These are phyloP conservation scores for Ganaspis sp. DNA, from an alignment of 1,140 invertebrate species.

Conservation along the genomic window DNA sequence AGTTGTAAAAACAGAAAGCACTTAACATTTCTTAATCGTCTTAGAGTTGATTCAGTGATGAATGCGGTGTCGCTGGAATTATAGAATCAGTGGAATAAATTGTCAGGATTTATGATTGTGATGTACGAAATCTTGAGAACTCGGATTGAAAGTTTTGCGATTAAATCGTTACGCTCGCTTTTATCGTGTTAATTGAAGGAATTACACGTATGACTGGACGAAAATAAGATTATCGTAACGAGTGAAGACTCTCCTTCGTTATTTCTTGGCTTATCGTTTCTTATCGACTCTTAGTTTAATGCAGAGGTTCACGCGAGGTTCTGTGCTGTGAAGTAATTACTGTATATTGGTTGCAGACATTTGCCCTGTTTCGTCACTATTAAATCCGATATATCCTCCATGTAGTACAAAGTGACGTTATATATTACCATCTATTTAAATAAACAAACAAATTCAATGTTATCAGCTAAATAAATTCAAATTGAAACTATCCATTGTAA, in stretches of 20 bases:
- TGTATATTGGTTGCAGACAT: slow-evolving; percentile 1
- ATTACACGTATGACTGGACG: slow-evolving; percentile 30
- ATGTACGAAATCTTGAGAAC: slow-evolving; percentile 17
- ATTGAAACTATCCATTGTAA: no score
- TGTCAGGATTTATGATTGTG: slow-evolving; percentile 18
- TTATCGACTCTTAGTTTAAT: slow-evolving; percentile 45
- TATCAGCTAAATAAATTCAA: no score
- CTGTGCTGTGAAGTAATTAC: slow-evolving; percentile 39
- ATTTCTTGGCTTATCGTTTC: slow-evolving; percentile 5
- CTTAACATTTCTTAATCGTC: background rate
- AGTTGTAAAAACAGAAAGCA: background rate
- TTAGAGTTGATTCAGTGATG: background rate
- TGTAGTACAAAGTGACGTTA: background rate
- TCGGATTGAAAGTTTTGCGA: slow-evolving; percentile 8
- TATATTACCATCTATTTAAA: background rate
- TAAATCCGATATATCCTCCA: background rate
- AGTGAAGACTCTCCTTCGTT: slow-evolving; percentile 22
- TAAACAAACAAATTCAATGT: background rate
- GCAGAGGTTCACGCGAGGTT: slow-evolving; percentile 52
- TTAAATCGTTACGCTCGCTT: slow-evolving; percentile 17
- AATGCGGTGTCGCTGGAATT: background rate
- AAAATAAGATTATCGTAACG: slow-evolving; percentile 29
- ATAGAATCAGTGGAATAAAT: background rate
- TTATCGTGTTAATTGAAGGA: slow-evolving; percentile 30
- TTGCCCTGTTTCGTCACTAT: slow-evolving; percentile 34